Conservation (phyloP, 2,113 vertebrate genomes). For the Cricetomys ansorgei region DNA sequence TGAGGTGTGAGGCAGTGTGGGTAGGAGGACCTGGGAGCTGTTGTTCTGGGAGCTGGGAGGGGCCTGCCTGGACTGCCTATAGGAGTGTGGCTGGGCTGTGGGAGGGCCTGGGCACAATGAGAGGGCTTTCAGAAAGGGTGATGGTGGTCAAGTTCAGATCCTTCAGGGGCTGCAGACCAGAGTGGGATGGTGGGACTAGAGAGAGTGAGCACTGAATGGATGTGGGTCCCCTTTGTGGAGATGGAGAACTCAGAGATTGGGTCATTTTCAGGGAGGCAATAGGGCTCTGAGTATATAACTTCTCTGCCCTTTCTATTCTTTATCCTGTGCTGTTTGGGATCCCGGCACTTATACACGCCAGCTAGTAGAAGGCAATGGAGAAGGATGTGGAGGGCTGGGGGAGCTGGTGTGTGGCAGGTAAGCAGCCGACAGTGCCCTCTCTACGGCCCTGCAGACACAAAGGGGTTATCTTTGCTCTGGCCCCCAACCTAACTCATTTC, state of each 20-base stretch:
- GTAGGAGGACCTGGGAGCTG: background rate
- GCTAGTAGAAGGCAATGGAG: background rate
- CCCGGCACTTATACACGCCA: background rate
- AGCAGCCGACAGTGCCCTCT: background rate
- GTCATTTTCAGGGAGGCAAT: background rate
- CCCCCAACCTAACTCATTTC: background rate
- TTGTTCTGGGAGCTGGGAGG: background rate
- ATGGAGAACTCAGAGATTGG: background rate
- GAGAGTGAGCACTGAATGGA: background rate
- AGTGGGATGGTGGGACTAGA: background rate
- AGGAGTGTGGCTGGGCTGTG: background rate
- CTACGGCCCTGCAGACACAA: background rate
- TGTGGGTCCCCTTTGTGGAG: background rate
- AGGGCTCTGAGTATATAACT: background rate
- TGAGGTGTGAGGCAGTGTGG: background rate
- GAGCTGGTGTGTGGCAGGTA: background rate
- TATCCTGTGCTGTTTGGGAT: background rate
- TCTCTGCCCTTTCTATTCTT: background rate
- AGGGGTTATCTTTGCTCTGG: background rate
- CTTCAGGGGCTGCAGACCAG: background rate
- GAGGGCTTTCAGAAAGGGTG: background rate
- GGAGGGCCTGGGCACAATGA: background rate
- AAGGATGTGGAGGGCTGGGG: background rate
- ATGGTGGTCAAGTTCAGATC: background rate
- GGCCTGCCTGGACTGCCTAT: background rate